Evolutionary conservation across 2,888 invertebrate genomes (phyloP), one percentile per base, ranked within the genome.

Genomic region (Melanophora roralis): DNA sequence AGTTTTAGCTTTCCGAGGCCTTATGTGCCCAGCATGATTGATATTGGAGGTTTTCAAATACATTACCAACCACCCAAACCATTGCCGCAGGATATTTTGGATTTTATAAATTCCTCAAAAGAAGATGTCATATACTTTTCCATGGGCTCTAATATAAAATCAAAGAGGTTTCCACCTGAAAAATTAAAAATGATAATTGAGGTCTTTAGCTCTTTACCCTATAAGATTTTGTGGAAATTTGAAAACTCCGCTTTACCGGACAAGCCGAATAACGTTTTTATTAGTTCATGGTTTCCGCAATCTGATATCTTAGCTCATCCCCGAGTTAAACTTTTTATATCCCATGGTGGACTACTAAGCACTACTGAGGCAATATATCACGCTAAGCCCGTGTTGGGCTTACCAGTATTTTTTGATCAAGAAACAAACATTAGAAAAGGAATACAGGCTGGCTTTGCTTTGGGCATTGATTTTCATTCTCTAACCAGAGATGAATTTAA

Each of bases 371-470:
- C 90, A 0, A 75, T 90, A 12, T 88, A 88, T 65, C 86, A 89
- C 77, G 90, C 89, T 1, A 88, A 89, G 14, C 90, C 91, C 1
- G 82, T 90, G 4, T 72, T 91, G 12, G 90, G 89, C 1, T 86
- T 91, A 38, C 91, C 91, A 0, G 84, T 91, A 14, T 89, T 89
- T 60, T 89, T 85, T 0, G 91, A 91, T 83, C 91, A 91, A 84
- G 84, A 87, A 59, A 81, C 88, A 55, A 91, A 91, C 79, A 88
- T 91, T 81, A 85, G 82, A 1, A 86, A 86, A 47, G 89, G 90
- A 0, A 34, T 59, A 43, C 21, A 67, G 9, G 14, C 72, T 0
- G 77, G 77, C 0, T 78, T 72, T 43, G 77, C 72, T 60, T 65
- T 78, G 21, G 19, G 57, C 21, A 1, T 78, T 0, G 49, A 78